These are phyloP conservation scores for Diorhabda elongata DNA, from an alignment of 1,140 invertebrate genomes.

Conservation along the genomic window DNA sequence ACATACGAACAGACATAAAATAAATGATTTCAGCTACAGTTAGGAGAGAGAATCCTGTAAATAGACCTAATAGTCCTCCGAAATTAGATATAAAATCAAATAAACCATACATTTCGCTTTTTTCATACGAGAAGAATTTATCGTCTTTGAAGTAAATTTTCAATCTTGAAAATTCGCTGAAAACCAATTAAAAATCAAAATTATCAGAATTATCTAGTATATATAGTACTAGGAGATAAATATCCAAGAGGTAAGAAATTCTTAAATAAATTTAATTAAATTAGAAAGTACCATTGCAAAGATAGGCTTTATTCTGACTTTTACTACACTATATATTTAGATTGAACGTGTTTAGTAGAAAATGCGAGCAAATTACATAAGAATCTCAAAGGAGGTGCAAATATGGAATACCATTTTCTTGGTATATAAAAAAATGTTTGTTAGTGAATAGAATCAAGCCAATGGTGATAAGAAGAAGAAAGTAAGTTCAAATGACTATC, in stretches of 20 bases:
- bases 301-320: too few species aligned
- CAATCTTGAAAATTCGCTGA: background rate
- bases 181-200: background rate
- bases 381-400: too few species aligned
- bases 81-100: slow-evolving; percentile 63
- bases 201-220: background rate
- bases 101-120: slow-evolving; percentile 58
- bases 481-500: too few species aligned
- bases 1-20: slow-evolving; percentile 54
- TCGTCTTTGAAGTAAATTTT: background rate
- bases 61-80: slow-evolving; percentile 61
- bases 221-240: background rate
- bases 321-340: too few species aligned
- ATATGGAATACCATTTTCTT: too few species aligned
- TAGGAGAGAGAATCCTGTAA: slow-evolving; percentile 62
- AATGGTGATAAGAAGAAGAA: too few species aligned
- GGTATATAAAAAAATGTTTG: too few species aligned
- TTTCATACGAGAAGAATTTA: slow-evolving; percentile 33
- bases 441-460: too few species aligned
- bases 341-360: too few species aligned
- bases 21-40: slow-evolving; percentile 62
- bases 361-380: too few species aligned
- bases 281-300: background rate
- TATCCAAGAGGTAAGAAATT: background rate
- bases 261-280: background rate